phyloP scores from a whole-genome alignment of 1,140 invertebrate genomes.

The Drosophila truncata region DNA sequence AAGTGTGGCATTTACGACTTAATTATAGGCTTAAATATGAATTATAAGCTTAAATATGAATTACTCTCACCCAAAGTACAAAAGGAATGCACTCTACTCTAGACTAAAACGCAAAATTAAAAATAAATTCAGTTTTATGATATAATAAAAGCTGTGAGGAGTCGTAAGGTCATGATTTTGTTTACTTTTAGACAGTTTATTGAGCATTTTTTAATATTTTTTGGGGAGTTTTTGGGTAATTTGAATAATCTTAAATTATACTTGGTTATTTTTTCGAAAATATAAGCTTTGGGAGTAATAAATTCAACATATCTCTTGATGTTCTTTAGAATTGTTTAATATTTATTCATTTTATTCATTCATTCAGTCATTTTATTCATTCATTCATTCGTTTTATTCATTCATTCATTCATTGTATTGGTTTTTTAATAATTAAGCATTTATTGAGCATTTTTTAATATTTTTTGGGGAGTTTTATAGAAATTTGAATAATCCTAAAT shows the following conservation, averaged over 20 bases:
- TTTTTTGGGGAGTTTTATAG: too few relatives aligned
- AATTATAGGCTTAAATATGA: not conserved
- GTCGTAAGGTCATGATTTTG: not conserved
- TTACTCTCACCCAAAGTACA: not conserved
- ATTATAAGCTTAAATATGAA: not conserved
- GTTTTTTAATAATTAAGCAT: too few relatives aligned
- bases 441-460: not conserved
- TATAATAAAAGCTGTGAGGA: not conserved
- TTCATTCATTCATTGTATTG: too few relatives aligned
- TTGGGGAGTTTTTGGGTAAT: too few relatives aligned
- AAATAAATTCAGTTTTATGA: not conserved
- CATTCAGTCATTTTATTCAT: too few relatives aligned
- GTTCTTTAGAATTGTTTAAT: not conserved
- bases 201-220: not conserved
- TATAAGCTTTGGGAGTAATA: not conserved
- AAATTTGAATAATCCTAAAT: too few relatives aligned
- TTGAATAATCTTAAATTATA: too few relatives aligned
- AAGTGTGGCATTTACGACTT: not conserved
- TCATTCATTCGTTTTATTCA: too few relatives aligned
- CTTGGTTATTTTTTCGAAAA: not conserved
- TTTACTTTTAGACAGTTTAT: not conserved
- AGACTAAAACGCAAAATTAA: not conserved
- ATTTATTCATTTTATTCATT: too few relatives aligned
- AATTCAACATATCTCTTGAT: not conserved
- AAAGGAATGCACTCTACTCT: not conserved